phyloP scores from a whole-genome alignment of 2,888 invertebrate genomes.

The Melinaea marsaeus region DNA sequence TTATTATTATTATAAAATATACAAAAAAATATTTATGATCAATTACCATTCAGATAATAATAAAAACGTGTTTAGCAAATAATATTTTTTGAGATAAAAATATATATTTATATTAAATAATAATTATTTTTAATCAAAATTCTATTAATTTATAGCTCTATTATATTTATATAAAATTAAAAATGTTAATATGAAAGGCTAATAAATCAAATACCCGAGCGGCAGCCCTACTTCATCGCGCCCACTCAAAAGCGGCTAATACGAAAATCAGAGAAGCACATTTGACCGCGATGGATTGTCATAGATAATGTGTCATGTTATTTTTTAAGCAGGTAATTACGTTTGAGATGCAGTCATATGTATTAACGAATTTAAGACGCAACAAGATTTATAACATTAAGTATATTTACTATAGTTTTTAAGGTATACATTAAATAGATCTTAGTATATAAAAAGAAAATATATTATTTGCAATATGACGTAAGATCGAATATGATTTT shows the following conservation, averaged over 20 bases:
- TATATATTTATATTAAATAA: too few relatives aligned
- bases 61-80: too few relatives aligned
- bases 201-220: conserved; percentile 1
- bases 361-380: conserved; percentile 46
- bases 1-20: neutral
- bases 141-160: neutral
- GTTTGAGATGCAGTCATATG: conserved; percentile 46
- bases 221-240: conserved; percentile 44
- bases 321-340: conserved; percentile 62
- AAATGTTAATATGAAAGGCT: neutral
- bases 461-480: too few relatives aligned
- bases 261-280: conserved; percentile 60
- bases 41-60: too few relatives aligned
- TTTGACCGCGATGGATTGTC: conserved; percentile 61
- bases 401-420: too few relatives aligned
- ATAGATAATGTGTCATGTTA: conserved; percentile 65
- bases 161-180: neutral
- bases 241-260: conserved; percentile 58
- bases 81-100: too few relatives aligned
- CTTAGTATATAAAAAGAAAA: too few relatives aligned
- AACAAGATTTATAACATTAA: too few relatives aligned
- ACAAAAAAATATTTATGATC: neutral
- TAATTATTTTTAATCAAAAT: too few relatives aligned
- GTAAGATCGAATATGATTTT: neutral
- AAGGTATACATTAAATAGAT: too few relatives aligned